A percentile compares a stretch with the other conserved stretches of the same genome.
phyloP scores from a whole-genome alignment of 2,888 invertebrate species.

The Heliconius hortense region DNA sequence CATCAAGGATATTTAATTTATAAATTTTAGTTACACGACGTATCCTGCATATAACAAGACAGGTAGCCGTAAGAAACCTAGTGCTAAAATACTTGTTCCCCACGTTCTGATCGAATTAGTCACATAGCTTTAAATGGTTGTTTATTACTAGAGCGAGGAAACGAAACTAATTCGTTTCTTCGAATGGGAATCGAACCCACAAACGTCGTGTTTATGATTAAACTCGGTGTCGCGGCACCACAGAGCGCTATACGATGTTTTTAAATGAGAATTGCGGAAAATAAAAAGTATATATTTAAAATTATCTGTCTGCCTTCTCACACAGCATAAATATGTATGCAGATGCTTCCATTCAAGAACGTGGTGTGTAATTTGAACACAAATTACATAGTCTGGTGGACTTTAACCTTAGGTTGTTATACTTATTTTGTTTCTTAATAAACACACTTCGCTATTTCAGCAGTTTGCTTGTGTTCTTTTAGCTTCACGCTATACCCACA shows the following conservation, averaged over 20 bases:
- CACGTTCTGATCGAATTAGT: no score
- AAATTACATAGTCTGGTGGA: constrained; percentile 5
- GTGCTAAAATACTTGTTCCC: background rate
- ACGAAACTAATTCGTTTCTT: background rate
- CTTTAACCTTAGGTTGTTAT: background rate
- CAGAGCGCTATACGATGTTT: no score
- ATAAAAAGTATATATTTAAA: background rate
- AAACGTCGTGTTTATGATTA: no score
- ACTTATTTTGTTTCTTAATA: background rate
- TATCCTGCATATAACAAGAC: background rate
- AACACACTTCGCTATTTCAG: background rate
- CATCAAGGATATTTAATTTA: no score
- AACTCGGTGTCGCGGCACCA: no score
- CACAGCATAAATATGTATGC: background rate
- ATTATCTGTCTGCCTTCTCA: background rate
- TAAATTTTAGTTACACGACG: background rate
- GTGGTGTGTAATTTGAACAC: background rate
- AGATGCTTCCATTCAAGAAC: constrained; percentile 1
- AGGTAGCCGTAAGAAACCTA: background rate
- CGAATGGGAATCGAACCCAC: background rate
- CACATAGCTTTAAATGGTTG: no score
- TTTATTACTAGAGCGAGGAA: no score
- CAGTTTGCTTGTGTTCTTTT: background rate
- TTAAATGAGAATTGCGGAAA: background rate
- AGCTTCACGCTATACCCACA: background rate